Evolutionary conservation across 2,888 invertebrate genomes (phyloP).

Genomic region (Sesia bembeciformis): DNA sequence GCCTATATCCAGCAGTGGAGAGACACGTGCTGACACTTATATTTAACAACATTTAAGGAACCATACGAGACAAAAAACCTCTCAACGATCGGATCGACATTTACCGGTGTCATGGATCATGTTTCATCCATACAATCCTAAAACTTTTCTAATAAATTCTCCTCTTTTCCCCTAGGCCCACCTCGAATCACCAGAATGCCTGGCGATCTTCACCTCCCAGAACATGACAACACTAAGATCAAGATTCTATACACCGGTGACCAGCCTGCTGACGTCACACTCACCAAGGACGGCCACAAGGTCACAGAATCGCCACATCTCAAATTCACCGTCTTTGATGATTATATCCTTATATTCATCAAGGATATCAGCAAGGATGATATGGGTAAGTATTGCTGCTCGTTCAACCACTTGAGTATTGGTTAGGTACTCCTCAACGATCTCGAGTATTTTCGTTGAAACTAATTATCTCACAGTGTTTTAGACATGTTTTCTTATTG

Average conservation of each 20-base stretch:
- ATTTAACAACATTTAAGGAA: no score
- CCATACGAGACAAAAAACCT: no score
- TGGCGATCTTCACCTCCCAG: constrained; percentile 90
- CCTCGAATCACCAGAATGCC: constrained; percentile 95
- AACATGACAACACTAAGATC: constrained; percentile 97
- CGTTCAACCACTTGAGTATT: background rate
- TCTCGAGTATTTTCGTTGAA: background rate
- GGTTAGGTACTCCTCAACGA: no score
- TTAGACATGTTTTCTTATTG: no score
- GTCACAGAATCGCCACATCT: constrained; percentile 84
- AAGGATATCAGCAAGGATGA: constrained; percentile 93
- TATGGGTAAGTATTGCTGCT: constrained; percentile 75
- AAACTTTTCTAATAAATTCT: no score
- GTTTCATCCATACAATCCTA: no score
- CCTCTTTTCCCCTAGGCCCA: constrained; percentile 74
- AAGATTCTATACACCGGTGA: constrained; percentile 98
- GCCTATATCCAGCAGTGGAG: no score
- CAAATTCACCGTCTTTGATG: constrained; percentile 95
- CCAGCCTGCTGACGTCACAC: constrained; percentile 91
- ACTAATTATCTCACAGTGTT: background rate
- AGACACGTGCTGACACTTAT: no score
- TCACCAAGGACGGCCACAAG: constrained; percentile 87
- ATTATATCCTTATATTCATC: constrained; percentile 96
- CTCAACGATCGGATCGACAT: no score
- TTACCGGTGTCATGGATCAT: no score